A percentile compares a stretch with the other conserved stretches of the same genome.
Evolutionary conservation across 2,888 invertebrate genomes (phyloP).

Genomic region (Cephus pygmeus): DNA sequence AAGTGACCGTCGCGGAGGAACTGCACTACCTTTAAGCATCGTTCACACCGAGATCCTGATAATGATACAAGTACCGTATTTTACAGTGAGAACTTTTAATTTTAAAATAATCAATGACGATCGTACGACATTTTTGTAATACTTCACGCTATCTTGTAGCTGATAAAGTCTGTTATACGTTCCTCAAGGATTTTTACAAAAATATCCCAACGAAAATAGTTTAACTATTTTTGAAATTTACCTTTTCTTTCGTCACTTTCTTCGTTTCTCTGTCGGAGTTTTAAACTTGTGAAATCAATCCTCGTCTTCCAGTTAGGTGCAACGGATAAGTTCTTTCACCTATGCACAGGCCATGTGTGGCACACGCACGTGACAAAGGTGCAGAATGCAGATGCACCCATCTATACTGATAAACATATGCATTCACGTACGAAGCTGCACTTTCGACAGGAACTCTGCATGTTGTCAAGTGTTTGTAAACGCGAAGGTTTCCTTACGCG

Average conservation of each 20-base stretch:
- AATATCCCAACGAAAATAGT: neutral
- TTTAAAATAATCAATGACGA: neutral
- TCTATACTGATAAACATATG: neutral
- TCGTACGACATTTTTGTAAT: too few species aligned
- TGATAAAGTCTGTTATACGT: too few species aligned
- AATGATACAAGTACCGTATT: neutral
- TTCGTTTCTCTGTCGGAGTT: neutral
- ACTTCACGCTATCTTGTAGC: too few species aligned
- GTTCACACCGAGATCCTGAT: constrained; percentile 36
- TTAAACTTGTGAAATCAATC: neutral
- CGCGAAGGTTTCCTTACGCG: neutral
- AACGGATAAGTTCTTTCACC: neutral
- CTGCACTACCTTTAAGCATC: constrained; percentile 50
- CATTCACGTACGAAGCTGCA: neutral
- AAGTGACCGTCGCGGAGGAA: constrained; percentile 60
- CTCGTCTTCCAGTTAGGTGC: neutral
- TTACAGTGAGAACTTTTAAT: neutral
- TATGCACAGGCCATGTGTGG: neutral
- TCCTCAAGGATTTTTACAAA: neutral
- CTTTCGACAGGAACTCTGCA: neutral
- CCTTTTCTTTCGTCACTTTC: neutral
- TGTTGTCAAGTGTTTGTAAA: neutral
- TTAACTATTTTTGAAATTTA: neutral
- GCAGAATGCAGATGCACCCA: neutral
- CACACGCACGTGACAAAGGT: neutral